Conservation (phyloP, 2,797 vertebrate species). For the Anabas testudineus region DNA sequence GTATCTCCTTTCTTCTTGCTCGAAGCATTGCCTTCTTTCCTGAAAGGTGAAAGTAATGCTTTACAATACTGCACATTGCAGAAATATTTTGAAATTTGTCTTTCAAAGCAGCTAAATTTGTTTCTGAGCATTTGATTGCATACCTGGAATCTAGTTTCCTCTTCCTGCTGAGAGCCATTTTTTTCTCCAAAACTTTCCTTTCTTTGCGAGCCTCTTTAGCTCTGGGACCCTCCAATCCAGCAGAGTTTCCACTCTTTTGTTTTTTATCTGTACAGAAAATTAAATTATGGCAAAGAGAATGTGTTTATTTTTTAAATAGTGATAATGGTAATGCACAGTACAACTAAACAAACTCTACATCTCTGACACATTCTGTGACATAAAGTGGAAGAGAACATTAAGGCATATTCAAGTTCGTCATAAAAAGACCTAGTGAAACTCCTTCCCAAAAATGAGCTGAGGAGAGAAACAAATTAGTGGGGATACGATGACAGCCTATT, state of each 20-base stretch:
- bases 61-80: background rate
- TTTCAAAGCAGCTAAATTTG: background rate
- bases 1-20: conserved; percentile 88
- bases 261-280: conserved; percentile 68
- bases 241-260: conserved; percentile 54
- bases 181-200: conserved; percentile 96
- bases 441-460: too few species aligned
- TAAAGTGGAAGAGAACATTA: background rate
- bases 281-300: background rate
- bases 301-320: background rate
- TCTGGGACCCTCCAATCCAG: conserved; percentile 77
- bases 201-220: conserved; percentile 97
- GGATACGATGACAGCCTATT: too few species aligned
- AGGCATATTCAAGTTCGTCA: background rate
- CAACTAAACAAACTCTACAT: background rate
- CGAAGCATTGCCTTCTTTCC: conserved; percentile 85
- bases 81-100: background rate
- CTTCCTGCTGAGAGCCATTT: conserved; percentile 95
- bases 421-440: too few species aligned
- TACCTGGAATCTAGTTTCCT: conserved; percentile 93
- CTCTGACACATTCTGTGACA: background rate
- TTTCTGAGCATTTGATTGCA: background rate
- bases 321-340: background rate
- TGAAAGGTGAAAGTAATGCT: conserved; percentile 63
- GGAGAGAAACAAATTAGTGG: too few species aligned